These are phyloP conservation scores for Pipistrellus kuhlii DNA, from an alignment of 2,797 vertebrate species.

Conservation along the genomic window DNA sequence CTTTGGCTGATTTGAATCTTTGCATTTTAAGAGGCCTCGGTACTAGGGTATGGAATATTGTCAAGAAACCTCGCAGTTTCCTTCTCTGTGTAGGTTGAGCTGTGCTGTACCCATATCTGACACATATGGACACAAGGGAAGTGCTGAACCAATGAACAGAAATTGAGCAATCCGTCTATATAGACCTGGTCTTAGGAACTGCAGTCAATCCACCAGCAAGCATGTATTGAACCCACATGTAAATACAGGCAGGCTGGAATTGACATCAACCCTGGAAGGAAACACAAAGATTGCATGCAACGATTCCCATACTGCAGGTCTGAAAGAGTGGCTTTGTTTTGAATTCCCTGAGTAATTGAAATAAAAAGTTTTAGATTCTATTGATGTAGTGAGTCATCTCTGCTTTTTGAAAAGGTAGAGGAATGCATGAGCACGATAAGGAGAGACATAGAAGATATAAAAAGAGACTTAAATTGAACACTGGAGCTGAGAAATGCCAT, in stretches of 20 bases:
- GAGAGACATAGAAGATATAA: not conserved
- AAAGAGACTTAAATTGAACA: not conserved
- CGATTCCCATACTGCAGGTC: not conserved
- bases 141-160: not conserved
- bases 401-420: not conserved
- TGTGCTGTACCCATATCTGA: not conserved
- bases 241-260: not conserved
- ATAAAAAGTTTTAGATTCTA: slow-evolving; percentile 29
- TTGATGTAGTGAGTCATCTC: not conserved
- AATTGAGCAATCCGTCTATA: not conserved
- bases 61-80: not conserved
- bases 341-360: not conserved
- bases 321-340: not conserved
- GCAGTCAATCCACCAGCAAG: not conserved
- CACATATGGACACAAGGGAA: not conserved
- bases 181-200: not conserved
- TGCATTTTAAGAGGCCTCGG: slow-evolving; percentile 45
- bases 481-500: not conserved
- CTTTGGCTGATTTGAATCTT: slow-evolving; percentile 56
- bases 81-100: not conserved
- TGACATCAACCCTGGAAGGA: not conserved
- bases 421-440: not conserved
- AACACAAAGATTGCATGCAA: not conserved
- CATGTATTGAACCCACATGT: not conserved
- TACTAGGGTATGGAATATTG: not conserved